Evolutionary conservation across 2,797 vertebrate genomes (phyloP).

Genomic region (Ataeniobius toweri): DNA sequence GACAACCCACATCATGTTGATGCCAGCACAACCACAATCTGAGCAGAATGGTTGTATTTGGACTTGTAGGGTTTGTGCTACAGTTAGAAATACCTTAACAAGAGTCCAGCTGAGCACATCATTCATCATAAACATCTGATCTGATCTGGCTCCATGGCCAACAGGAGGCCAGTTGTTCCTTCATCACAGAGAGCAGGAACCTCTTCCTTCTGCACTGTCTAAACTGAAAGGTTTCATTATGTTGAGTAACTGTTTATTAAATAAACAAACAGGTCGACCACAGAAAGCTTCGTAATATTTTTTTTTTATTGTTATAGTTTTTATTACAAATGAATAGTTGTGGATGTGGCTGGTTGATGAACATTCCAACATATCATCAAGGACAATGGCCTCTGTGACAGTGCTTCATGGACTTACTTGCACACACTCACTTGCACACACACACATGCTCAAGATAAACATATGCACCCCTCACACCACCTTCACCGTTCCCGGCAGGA

Average conservation of each 20-base stretch:
- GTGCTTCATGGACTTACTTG: too few relatives aligned
- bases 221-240: neutral
- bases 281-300: neutral
- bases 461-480: too few relatives aligned
- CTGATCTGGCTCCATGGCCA: neutral
- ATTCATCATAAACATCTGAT: neutral
- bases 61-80: too few relatives aligned
- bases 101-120: neutral
- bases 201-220: neutral
- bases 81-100: neutral
- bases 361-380: too few relatives aligned
- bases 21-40: neutral
- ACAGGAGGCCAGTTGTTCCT: neutral
- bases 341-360: too few relatives aligned
- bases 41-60: too few relatives aligned
- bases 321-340: neutral
- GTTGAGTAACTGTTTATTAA: neutral
- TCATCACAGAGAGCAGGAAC: neutral
- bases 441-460: too few relatives aligned
- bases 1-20: too few relatives aligned
- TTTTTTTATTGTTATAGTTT: neutral
- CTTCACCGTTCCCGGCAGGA: too few relatives aligned
- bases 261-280: neutral
- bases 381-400: too few relatives aligned
- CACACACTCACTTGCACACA: too few relatives aligned